Evolutionary conservation across 2,888 invertebrate genomes (phyloP).

Genomic region (Mylabris sibirica): DNA sequence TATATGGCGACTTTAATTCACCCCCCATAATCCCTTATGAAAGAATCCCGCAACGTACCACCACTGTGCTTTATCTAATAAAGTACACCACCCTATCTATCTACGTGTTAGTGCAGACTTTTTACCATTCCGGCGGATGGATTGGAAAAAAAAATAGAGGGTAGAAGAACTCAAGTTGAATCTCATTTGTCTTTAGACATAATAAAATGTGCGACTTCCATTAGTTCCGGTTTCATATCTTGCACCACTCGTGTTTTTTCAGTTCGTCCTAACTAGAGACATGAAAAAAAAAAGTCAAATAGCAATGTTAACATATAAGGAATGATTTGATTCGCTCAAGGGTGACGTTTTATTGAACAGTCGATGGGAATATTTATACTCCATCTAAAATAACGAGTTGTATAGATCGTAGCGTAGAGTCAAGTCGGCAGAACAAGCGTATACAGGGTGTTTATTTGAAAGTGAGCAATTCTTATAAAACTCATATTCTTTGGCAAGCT

Average conservation of each 20-base stretch:
- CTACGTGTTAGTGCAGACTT: neutral
- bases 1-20: too few species aligned
- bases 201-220: conserved; percentile 3
- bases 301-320: neutral
- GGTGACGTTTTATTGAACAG: neutral
- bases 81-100: neutral
- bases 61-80: conserved; percentile 2
- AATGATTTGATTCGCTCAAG: conserved; percentile 3
- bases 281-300: neutral
- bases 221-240: conserved; percentile 8
- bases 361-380: neutral
- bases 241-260: neutral
- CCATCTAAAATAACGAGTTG: neutral
- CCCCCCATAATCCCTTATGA: too few species aligned
- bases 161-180: conserved; percentile 7
- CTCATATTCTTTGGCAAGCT: too few species aligned
- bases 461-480: too few species aligned
- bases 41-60: too few species aligned
- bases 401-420: too few species aligned
- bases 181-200: conserved; percentile 12
- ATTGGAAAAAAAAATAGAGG: conserved; percentile 9
- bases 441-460: too few species aligned
- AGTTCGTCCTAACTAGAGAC: neutral
- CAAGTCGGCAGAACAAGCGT: too few species aligned
- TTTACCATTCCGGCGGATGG: neutral